Evolutionary conservation across 64 coral and sea anemone species (phyloP), one percentile per base, ranked within the genome.

Genomic region (Pocillopora damicornis): DNA sequence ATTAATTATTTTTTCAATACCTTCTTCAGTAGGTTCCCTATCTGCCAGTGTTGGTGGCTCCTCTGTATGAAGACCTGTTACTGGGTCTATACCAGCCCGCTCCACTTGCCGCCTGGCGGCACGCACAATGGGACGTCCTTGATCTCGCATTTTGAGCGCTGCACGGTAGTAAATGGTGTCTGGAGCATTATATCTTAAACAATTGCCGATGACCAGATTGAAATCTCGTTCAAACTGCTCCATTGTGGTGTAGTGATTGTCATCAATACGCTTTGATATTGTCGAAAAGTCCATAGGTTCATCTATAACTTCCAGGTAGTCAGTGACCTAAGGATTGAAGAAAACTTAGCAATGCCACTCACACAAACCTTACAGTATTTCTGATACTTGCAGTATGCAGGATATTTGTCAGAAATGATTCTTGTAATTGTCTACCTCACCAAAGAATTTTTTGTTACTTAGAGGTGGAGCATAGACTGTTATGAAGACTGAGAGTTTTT

Each of bases 221-320:
- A 95, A 99, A 69, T 99, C 97, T 34, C 82, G 89, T 77, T 99
- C 97, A 93, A 99, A 99, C 83, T 99, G 92, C 68, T 99, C 97
- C 75, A 99, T 90, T 56, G 90, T 79, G 76, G 81, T 86, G 78
- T 99, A 99, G 88, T 71, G 76, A 38, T 99, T 99, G 13, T 90
- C 91, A 13, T 99, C 93, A 26, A 99, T 92, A 25, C 88, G 89
- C 22, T 86, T 88, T 26, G 90, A 88, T 63, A 99, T 93, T 16
- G 97, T 99, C 20, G 88, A 92, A 78, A 99, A 99, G 83, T 99
- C 97, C 97, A 99, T 99, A 0, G 97, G 97, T 45, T 92, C 76
- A 9, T 95, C 82, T 75, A 99, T 92, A 67, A 99, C 86, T 26
- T 95, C 93, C 51, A 95, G 81, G 71, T 99, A 99, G 84, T 99